phyloP scores from a whole-genome alignment of 2,113 vertebrate species.

The Brachypodius melanocephalos region DNA sequence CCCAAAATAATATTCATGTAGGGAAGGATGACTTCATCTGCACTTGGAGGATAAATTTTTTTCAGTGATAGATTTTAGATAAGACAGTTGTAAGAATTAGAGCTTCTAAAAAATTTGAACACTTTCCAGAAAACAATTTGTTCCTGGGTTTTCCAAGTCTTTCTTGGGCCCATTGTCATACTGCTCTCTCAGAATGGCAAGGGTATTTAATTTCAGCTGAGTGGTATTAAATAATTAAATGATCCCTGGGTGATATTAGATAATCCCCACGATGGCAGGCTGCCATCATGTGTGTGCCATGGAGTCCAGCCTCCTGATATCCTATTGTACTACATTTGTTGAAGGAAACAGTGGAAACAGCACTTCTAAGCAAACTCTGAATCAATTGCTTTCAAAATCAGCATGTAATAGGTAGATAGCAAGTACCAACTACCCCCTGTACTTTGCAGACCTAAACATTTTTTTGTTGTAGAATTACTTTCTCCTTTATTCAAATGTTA shows the following conservation, averaged over 20 bases:
- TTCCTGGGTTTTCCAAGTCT: background rate
- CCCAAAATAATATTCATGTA: background rate
- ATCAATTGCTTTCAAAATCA: background rate
- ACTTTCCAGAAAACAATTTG: background rate
- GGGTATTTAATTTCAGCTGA: conserved; percentile 12
- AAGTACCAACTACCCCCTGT: background rate
- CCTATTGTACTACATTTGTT: background rate
- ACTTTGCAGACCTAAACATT: background rate
- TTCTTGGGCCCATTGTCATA: background rate
- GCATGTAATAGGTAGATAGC: background rate
- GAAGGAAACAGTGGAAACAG: background rate
- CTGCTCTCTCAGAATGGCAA: background rate
- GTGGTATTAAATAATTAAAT: conserved; percentile 47
- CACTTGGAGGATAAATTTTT: background rate
- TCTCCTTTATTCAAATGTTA: background rate
- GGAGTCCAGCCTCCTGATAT: background rate
- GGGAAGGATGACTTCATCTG: background rate
- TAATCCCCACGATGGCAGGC: conserved; percentile 5
- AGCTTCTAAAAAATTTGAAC: background rate
- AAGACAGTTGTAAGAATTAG: background rate
- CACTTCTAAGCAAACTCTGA: background rate
- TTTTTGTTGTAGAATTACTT: background rate
- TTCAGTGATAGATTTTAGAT: background rate
- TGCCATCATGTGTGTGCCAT: background rate
- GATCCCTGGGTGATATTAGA: background rate